Evolutionary conservation across 1,140 invertebrate genomes (phyloP).

Genomic region (Aplysia californica): DNA sequence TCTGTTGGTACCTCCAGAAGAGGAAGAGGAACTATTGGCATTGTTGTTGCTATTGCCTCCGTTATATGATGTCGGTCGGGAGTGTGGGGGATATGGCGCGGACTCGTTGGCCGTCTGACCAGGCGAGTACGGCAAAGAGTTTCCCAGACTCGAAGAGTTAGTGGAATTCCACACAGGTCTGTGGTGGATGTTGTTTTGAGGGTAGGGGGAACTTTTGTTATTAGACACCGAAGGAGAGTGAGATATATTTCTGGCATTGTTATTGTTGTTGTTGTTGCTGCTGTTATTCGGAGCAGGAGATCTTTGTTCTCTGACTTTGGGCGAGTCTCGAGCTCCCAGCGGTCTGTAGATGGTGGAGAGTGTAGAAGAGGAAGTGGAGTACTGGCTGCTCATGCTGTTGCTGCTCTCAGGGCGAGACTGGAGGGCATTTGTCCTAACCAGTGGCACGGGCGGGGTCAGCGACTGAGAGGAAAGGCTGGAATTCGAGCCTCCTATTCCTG

Average conservation of each 20-base stretch:
- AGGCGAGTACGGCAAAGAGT: no score
- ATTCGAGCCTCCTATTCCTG: neutral
- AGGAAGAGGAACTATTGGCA: no score
- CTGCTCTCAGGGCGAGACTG: constrained; percentile 53
- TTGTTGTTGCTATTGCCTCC: no score
- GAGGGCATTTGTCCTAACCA: constrained; percentile 41
- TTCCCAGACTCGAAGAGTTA: neutral
- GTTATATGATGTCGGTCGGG: no score
- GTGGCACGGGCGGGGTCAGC: constrained; percentile 21
- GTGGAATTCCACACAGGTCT: neutral
- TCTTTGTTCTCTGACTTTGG: constrained; percentile 28
- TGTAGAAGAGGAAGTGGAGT: constrained; percentile 57
- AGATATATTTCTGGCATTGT: no score
- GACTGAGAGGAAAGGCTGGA: neutral
- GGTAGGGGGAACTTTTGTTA: constrained; percentile 14
- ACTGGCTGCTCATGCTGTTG: constrained; percentile 55
- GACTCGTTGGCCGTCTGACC: no score
- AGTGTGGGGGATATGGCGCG: no score
- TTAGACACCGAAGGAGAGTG: constrained; percentile 22
- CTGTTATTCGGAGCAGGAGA: constrained; percentile 31
- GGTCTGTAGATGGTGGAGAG: constrained; percentile 54
- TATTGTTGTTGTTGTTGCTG: no score
- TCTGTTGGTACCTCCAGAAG: no score
- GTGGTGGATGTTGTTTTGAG: constrained; percentile 19
- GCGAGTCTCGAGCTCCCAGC: constrained; percentile 22